Conservation (phyloP, 2,888 invertebrate species). For the Aelia acuminata region DNA sequence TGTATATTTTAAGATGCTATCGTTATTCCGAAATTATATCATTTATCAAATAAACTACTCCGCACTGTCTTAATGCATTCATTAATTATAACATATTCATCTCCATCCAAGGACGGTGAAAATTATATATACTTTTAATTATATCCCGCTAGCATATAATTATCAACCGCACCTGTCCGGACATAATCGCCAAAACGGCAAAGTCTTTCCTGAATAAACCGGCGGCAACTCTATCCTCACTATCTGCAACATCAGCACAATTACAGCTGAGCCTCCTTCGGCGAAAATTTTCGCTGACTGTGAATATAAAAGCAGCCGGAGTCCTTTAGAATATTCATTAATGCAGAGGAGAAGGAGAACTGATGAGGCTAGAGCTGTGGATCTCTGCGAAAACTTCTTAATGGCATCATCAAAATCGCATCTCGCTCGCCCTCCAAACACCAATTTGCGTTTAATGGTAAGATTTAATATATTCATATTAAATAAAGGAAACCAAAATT, state of each 20-base stretch:
- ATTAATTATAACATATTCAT: not conserved
- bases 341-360: not conserved
- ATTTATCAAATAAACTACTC: not conserved
- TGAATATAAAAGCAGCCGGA: slow-evolving; percentile 16
- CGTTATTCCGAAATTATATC: not conserved
- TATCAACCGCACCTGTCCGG: not conserved
- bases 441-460: slow-evolving; percentile 8
- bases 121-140: not conserved
- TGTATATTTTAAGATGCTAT: not conserved
- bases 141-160: not conserved
- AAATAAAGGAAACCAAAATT: not conserved
- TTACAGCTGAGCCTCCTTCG: not conserved
- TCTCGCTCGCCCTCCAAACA: not conserved
- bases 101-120: not conserved
- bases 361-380: not conserved
- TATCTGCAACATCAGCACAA: slow-evolving; percentile 2
- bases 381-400: slow-evolving; percentile 3
- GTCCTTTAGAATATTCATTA: slow-evolving; percentile 35
- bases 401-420: slow-evolving; percentile 31
- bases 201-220: not conserved
- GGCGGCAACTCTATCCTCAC: not conserved
- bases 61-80: not conserved
- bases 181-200: not conserved
- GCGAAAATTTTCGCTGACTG: slow-evolving; percentile 11
- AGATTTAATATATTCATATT: not conserved